These are phyloP conservation scores for Zaprionus bogoriensis DNA, from an alignment of 2,888 invertebrate genomes.

Conservation along the genomic window DNA sequence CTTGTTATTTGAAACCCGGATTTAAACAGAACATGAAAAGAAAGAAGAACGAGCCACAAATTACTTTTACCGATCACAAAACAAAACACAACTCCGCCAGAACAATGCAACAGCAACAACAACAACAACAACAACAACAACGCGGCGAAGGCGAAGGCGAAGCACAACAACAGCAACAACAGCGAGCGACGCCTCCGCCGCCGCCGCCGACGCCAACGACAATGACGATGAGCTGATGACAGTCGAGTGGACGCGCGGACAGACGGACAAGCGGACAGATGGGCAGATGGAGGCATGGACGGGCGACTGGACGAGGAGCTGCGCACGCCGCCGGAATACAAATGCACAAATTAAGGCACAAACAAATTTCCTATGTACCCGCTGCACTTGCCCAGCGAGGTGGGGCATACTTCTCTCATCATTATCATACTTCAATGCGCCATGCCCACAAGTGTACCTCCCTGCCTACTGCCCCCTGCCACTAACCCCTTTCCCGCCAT, in stretches of 20 bases:
- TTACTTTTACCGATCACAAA: conserved; percentile 71
- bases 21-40: conserved; percentile 63
- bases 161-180: conserved; percentile 8
- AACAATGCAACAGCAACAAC: conserved; percentile 21
- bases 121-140: conserved; percentile 11
- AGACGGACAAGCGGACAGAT: background rate
- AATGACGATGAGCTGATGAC: conserved; percentile 34
- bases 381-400: conserved; percentile 71
- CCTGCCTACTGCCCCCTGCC: background rate
- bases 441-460: background rate
- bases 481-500: too few relatives aligned
- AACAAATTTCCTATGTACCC: conserved; percentile 71
- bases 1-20: conserved; percentile 73
- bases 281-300: background rate
- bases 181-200: conserved; percentile 10
- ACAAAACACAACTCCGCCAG: conserved; percentile 17
- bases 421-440: background rate
- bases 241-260: conserved; percentile 24
- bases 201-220: background rate
- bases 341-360: conserved; percentile 69
- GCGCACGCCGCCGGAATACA: conserved; percentile 63
- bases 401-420: conserved; percentile 21
- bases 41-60: conserved; percentile 68
- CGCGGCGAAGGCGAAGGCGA: background rate
- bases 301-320: background rate